Evolutionary conservation across 2,113 vertebrate genomes (phyloP).

Genomic region (Sinocyclocheilus anshuiensis): DNA sequence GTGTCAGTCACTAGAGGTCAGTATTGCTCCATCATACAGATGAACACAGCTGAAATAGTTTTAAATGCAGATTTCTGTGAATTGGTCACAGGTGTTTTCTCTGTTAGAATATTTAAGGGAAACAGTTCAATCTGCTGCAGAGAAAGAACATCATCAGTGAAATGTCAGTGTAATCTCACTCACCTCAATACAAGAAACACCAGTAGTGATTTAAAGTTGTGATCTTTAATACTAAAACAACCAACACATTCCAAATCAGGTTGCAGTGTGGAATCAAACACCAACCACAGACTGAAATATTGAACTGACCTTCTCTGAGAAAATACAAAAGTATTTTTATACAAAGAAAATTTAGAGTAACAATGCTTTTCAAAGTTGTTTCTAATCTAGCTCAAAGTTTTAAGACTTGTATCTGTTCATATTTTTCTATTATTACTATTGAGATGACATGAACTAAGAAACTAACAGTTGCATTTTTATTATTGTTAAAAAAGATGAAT

Average conservation of each 20-base stretch:
- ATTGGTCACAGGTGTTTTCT: constrained; percentile 51
- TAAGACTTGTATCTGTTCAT: no score
- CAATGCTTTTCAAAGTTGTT: no score
- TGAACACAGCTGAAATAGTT: not conserved
- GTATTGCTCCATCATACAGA: constrained; percentile 56
- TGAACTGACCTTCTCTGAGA: not conserved
- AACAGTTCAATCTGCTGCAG: not conserved
- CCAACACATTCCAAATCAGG: not conserved
- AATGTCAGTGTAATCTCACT: constrained; percentile 20
- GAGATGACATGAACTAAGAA: no score
- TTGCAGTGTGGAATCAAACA: no score
- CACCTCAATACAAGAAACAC: not conserved
- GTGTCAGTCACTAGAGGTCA: constrained; percentile 54
- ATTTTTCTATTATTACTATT: no score
- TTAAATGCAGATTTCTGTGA: constrained; percentile 13
- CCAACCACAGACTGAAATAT: not conserved
- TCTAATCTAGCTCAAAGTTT: no score
- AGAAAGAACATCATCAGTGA: constrained; percentile 21
- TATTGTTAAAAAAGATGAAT: no score
- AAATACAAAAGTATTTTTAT: not conserved
- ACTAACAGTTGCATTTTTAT: no score
- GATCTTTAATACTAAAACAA: constrained; percentile 3
- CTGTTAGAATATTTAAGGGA: constrained; percentile 30
- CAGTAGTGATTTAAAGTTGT: constrained; percentile 2
- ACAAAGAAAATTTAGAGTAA: not conserved